phyloP scores from a whole-genome alignment of 2,797 vertebrate species.

The Anabacerthia variegaticeps region DNA sequence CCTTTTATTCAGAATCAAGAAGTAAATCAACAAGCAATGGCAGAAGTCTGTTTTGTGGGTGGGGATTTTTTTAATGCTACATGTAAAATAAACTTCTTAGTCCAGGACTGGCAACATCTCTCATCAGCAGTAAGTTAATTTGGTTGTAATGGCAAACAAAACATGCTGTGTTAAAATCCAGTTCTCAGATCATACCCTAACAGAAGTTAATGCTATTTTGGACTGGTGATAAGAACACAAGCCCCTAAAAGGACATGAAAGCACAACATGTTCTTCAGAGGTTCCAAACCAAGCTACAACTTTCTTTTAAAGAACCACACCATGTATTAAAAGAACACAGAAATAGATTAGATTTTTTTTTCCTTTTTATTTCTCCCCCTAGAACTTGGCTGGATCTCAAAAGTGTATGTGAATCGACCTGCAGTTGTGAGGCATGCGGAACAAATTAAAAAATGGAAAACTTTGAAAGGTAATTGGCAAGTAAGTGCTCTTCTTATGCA shows the following conservation, averaged over 20 bases:
- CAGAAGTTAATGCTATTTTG: not conserved
- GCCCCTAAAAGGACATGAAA: not conserved
- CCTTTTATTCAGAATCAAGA: not conserved
- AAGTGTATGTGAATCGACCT: constrained; percentile 87
- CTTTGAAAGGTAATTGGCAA: constrained; percentile 90
- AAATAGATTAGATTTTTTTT: not conserved
- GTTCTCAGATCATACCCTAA: not conserved
- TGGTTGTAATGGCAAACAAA: not conserved
- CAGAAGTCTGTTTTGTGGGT: not conserved
- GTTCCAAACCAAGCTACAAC: not conserved
- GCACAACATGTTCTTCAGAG: not conserved
- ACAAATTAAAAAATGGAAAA: constrained; percentile 82
- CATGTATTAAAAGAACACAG: not conserved
- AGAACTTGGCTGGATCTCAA: constrained; percentile 89
- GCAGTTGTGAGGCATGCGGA: constrained; percentile 87
- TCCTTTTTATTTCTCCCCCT: not conserved
- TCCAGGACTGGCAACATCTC: not conserved
- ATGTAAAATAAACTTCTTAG: not conserved
- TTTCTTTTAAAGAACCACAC: not conserved
- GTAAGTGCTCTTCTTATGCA: constrained; percentile 72
- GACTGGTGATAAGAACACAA: not conserved
- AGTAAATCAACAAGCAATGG: not conserved
- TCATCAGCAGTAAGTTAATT: not conserved
- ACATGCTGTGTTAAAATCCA: not conserved
- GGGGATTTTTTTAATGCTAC: not conserved